Conservation (phyloP, 2,888 invertebrate species). For the Acleris cristana region DNA sequence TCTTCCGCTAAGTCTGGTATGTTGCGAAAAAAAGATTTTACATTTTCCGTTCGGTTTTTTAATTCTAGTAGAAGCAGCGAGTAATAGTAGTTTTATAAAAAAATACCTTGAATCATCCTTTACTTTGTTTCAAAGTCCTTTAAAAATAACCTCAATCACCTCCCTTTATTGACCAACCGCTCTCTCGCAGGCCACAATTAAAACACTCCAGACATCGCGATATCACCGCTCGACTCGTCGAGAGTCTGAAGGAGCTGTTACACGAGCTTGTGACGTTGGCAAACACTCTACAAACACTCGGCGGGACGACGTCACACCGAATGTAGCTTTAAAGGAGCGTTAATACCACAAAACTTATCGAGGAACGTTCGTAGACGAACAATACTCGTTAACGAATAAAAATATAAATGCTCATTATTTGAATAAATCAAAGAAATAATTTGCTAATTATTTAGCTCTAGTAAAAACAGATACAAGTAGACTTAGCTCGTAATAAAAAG, state of each 20-base stretch:
- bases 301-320: conserved; percentile 5
- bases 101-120: neutral
- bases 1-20: no score
- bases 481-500: no score
- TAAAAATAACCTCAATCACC: neutral
- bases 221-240: conserved; percentile 13
- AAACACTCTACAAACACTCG: conserved; percentile 33
- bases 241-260: conserved; percentile 27
- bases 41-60: no score
- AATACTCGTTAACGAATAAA: no score
- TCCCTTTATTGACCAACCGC: conserved; percentile 3
- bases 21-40: no score
- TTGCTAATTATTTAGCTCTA: no score
- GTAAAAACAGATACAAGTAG: no score
- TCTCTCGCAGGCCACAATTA: conserved; percentile 19
- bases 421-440: no score
- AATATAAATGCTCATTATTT: no score
- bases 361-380: no score
- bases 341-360: no score
- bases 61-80: no score
- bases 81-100: neutral
- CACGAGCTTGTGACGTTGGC: conserved; percentile 22
- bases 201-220: conserved; percentile 17
- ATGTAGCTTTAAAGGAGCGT: neutral
- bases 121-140: neutral